Base-by-base conservation (phyloP, 2,888 invertebrate genomes). In the Ochropleura plecta region DNA sequence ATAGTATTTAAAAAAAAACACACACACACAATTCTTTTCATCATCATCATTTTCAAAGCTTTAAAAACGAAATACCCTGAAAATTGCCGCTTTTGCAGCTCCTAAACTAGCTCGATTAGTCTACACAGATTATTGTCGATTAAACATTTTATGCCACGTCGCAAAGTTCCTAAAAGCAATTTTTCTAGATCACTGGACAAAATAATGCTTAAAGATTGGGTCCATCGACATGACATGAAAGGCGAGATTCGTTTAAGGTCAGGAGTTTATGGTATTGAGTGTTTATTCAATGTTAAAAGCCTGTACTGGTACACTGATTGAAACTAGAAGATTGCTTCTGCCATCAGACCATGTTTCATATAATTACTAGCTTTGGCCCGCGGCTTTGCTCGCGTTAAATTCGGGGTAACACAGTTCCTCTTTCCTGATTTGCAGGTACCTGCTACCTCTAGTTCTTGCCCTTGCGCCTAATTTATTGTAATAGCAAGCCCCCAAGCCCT, bases 111-210 rank as follows among this genome's bases (percentile, higher is more conserved):
- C 16, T 68, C 79, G 51, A 60, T 78, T 66, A 78, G 68, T 69
- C 55, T 51, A 20, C 18, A 49, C 42, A 78, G 64, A 78, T 78
- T 78, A 78, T 81, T 78, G 67, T 76, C 76, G 76, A 79, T 79
- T 76, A 79, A 69, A 81, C 49, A 80, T 81, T 81, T 81, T 79
- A 73, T 55, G 74, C 63, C 20, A 40, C 63, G 73, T 79, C 53
- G 49, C 66, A 74, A 70, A 74, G 74, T 60, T 70, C 70, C 79
- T 74, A 76, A 76, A 81, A 76, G 73, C 76, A 72, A 81, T 77
- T 86, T 86, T 86, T 85, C 81, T 77, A 70, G 76, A 71, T 70
- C 85, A 77, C 60, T 85, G 86, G 66, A 79, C 82, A 81, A 84
- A 72, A 79, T 79, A 77, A 84, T 78, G 75, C 86, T 84, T 73